A percentile compares a stretch with the other conserved stretches of the same genome.
phyloP scores from a whole-genome alignment of 2,888 invertebrate species.

The Nysson spinosus region DNA sequence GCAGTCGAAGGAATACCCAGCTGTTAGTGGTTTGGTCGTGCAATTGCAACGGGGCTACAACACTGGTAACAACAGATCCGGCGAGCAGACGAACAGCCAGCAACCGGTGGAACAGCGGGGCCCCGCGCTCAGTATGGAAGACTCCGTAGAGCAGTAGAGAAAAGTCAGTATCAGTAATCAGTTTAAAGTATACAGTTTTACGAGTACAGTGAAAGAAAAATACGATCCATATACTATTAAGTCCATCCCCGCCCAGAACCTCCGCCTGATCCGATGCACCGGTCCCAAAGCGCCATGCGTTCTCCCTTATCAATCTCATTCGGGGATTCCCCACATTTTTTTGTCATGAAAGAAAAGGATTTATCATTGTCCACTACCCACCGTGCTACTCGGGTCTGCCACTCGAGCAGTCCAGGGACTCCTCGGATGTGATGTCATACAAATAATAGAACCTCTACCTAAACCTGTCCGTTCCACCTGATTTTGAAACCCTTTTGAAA shows the following conservation, averaged over 20 bases:
- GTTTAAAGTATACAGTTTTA: conserved; percentile 43
- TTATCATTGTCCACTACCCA: too few species aligned
- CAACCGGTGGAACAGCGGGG: conserved; percentile 63
- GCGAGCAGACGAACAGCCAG: conserved; percentile 56
- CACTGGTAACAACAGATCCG: conserved; percentile 58
- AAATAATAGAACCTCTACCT: too few species aligned
- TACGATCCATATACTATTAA: conserved; percentile 40
- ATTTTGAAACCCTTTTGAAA: too few species aligned
- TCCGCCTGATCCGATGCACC: conserved; percentile 18
- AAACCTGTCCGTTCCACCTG: too few species aligned
- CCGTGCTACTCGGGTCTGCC: too few species aligned
- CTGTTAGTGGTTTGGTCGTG: conserved; percentile 72
- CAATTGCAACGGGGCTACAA: conserved; percentile 74
- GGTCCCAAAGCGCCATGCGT: conserved; percentile 6
- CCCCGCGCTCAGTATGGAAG: conserved; percentile 72
- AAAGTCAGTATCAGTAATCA: conserved; percentile 66
- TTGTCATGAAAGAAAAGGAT: too few species aligned
- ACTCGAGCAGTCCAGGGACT: too few species aligned
- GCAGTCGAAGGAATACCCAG: conserved; percentile 58
- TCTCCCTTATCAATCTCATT: background rate
- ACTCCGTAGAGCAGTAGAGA: conserved; percentile 75
- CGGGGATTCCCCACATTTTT: too few species aligned
- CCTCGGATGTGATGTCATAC: too few species aligned
- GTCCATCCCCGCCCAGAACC: conserved; percentile 40
- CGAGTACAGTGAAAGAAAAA: conserved; percentile 27